Evolutionary conservation across 2,888 invertebrate species (phyloP), one percentile per base, ranked within the genome.

Genomic region (Meteorus cinctellus): DNA sequence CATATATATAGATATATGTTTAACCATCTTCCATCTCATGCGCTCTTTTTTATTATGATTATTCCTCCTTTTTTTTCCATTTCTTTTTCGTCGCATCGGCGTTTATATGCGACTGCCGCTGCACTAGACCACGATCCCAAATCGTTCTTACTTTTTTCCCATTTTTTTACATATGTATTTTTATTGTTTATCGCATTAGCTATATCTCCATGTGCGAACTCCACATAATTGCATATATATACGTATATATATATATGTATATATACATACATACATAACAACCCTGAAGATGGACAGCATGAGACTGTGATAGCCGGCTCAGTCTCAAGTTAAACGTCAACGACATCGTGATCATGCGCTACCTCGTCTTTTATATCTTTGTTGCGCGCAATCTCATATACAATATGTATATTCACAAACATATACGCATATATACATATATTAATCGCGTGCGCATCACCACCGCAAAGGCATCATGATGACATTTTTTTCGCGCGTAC

Each of bases 311-410:
- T 55, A 19, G 67, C 74, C 74, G 67, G 67, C 71, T 77, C 76
- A 74, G 78, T 78, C 66, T 70, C 78, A 31, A 66, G 71, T 70
- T 73, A 72, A 75, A 75, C 75, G 48, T 70, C 59, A 34, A 55
- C 48, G 60, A 41, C 60, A 72, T 72, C 71, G 8, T 45, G 71
- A 72, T 72, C 71, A 72, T 72, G 71, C 71, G 71, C 71, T 45
- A 41, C 29, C 55, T 31, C 55, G 6, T 55, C 55, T 29, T 69
- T 55, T 41, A 65, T 41, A 55, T 55, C 10, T 55, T 24, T 8
- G 19, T 55, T 19, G 4, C 55, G 55, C 55, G 55, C 55, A 55
- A 55, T 55, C 55, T 55, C 19, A 48, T 48, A 48, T 55, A 2
- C 1, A n/a, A 19, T 19, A 55, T 55, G n/a, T 55, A 55, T 55